Conservation (phyloP, 2,797 vertebrate species). For the Propithecus perrieri region DNA sequence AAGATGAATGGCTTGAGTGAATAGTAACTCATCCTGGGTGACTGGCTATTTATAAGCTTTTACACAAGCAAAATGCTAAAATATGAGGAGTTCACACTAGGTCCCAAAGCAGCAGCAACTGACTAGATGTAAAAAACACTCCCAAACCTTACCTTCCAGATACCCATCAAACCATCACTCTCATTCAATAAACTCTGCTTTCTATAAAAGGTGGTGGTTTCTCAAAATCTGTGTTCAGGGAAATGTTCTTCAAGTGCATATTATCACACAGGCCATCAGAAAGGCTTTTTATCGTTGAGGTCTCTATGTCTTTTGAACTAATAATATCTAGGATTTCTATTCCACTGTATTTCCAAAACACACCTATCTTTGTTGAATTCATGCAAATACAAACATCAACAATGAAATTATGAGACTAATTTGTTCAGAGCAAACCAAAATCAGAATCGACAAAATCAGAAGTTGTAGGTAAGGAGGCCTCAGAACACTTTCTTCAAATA, state of each 20-base stretch:
- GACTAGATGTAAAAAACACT: neutral
- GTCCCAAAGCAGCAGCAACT: neutral
- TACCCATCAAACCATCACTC: neutral
- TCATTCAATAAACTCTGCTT: neutral
- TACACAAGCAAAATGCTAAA: neutral
- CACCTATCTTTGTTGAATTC: neutral
- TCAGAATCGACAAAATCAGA: neutral
- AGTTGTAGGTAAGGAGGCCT: neutral
- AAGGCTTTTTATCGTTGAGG: neutral
- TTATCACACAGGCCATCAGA: neutral
- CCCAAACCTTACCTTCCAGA: neutral
- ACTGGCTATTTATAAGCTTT: neutral
- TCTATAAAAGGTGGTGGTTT: neutral
- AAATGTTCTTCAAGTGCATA: neutral
- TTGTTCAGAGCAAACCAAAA: neutral
- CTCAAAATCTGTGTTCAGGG: neutral
- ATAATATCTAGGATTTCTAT: rapidly evolving
- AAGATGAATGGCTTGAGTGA: neutral
- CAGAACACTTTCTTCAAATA: neutral
- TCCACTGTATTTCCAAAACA: neutral
- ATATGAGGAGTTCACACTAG: rapidly evolving
- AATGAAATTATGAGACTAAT: neutral
- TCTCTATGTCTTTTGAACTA: neutral
- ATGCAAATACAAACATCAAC: neutral
- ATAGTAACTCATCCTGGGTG: neutral